Base-by-base conservation (phyloP, 2,797 vertebrate genomes). In the Centroberyx gerrardi region DNA sequence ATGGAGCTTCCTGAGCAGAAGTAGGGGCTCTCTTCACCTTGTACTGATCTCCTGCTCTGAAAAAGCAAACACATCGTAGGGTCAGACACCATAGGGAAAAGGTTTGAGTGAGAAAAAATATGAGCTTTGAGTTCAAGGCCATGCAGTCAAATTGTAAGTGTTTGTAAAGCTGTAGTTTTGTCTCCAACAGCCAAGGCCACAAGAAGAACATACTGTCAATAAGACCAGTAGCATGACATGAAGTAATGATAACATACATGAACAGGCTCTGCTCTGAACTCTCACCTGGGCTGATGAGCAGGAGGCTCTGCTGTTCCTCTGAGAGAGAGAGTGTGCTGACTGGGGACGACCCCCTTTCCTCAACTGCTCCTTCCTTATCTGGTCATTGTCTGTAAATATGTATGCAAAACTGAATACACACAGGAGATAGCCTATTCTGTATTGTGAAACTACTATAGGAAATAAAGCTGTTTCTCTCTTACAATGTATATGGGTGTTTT, bases 381-480 rank as follows among this genome's bases (percentile, higher is more conserved):
- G 97, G 90, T 99, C 98, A 63, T 95, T 94, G 93, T 99, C 98
- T 99, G 85, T 68, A 84, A 87, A 77, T 77, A 88, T 83, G 7
- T 80, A 48, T 18, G 60, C 18, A 71, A 74, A 22, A 31, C 13
- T 18, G 5, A 72, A 52, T 10, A 12, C 44, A 44, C 9, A 46
- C 3, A 42, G 12, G 36, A 51, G 36, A 36, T 18, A 31, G n/a
- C 31, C 8, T 13, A 7, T 27, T 72, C 14, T 44, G 6, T 15
- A 55, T 38, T 31, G 8, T 51, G 44, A 63, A 36, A 44, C 8
- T 63, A 33, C 13, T 8, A 51, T 0, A 22, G 14, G 6, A 8
- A 66, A 12, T 10, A 46, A 52, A 54, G 10, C 17, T 40, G 27
- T 31, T 55, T 53, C 8, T 15, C 15, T 29, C 12, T 40, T 27